A percentile compares a stretch with the other conserved stretches of the same genome.
Evolutionary conservation across 2,797 vertebrate genomes (phyloP).

Genomic region (Lacerta bilineata): DNA sequence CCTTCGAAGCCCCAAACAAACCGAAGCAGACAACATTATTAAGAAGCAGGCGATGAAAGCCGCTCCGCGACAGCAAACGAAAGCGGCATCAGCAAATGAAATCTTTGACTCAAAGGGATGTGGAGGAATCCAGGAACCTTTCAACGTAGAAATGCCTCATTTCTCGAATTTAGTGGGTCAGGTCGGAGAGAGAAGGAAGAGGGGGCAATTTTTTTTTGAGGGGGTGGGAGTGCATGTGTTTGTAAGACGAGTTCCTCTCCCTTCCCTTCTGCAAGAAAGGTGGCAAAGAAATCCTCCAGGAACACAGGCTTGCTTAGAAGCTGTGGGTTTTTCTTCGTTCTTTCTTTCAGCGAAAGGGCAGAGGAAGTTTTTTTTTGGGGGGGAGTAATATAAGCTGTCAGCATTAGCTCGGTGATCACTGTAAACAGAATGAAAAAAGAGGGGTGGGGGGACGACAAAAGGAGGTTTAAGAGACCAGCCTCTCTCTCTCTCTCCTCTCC

Average conservation of each 20-base stretch:
- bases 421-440: background rate
- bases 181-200: no score
- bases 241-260: background rate
- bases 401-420: background rate
- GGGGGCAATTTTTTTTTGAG: no score
- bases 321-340: background rate
- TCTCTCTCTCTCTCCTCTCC: slow-evolving; percentile 31
- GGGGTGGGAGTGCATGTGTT: no score
- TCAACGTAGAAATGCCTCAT: background rate
- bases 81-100: background rate
- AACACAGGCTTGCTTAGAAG: no score
- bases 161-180: background rate
- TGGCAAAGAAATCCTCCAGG: background rate
- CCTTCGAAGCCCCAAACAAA: background rate
- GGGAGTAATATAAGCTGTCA: background rate
- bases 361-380: background rate
- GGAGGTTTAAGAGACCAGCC: background rate
- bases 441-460: background rate
- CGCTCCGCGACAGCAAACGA: no score
- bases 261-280: background rate
- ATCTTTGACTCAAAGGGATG: background rate
- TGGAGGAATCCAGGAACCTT: background rate
- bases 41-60: background rate
- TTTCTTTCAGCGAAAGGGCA: background rate
- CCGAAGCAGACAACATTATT: no score